Base-by-base conservation (phyloP, 2,888 invertebrate genomes). In the Caenorhabditis auriculariae region DNA sequence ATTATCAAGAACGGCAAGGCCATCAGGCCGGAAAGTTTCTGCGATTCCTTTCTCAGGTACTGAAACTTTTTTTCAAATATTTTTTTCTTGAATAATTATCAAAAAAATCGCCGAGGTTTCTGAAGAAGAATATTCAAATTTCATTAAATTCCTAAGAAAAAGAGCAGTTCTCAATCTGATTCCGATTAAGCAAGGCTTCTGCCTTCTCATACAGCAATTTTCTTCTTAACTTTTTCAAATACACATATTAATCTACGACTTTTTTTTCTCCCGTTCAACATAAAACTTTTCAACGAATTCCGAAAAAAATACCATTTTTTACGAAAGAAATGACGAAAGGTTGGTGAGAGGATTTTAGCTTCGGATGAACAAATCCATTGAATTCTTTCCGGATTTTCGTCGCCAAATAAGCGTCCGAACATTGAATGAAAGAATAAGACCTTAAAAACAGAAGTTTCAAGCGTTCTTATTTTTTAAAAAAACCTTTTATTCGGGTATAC, bases 391-490 rank as follows among this genome's bases (percentile, higher is more conserved):
- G 48, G 4, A 68, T 66, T n/a, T 21, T 23, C n/a, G 35, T 24
- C 4, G 70, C 59, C n/a, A 23, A 4, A 37, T 74, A 69, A 4
- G 55, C 41, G 1, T 59, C 46, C 2, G 67, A 54, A 24, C 69
- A 71, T 26, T 67, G 61, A 9, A 74, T 64, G 42, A 75, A 75
- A 26, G 75, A 72, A 44, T 74, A 75, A 0, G 70, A 58, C 43
- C 69, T 66, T 45, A 42, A 43, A 23, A 37, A 1, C 27, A n/a
- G n/a, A n/a, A n/a, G n/a, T n/a, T n/a, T n/a, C n/a, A n/a, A n/a
- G n/a, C n/a, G n/a, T n/a, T n/a, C n/a, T n/a, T n/a, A n/a, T n/a
- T n/a, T n/a, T n/a, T n/a, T n/a, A 41, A 5, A 3, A 29, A 15
- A 17, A 62, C 61, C 68, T 50, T 56, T 70, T 70, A 44, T 70